Evolutionary conservation across 2,113 vertebrate species (phyloP).

Genomic region (Corythoichthys haematopterus): DNA sequence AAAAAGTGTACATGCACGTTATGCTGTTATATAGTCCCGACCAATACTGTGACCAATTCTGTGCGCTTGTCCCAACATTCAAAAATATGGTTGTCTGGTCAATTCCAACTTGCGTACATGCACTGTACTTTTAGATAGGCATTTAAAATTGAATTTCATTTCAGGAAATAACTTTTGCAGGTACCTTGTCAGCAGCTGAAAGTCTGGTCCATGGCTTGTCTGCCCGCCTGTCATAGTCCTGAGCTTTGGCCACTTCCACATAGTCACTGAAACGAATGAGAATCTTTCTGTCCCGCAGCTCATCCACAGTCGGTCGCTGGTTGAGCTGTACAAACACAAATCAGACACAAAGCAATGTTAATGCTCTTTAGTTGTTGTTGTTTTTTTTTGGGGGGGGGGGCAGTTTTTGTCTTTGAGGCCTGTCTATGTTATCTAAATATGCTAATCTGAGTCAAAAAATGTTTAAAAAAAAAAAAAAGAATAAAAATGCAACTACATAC

Average conservation of each 20-base stretch:
- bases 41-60: too few relatives aligned
- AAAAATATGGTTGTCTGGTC: too few relatives aligned
- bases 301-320: constrained; percentile 94
- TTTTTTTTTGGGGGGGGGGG: neutral
- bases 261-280: constrained; percentile 98
- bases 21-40: too few relatives aligned
- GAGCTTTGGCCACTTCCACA: constrained; percentile 97
- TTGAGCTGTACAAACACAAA: constrained; percentile 75
- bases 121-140: too few relatives aligned
- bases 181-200: constrained; percentile 94
- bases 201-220: constrained; percentile 97
- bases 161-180: neutral
- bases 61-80: too few relatives aligned
- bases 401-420: constrained; percentile 1
- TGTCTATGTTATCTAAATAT: neutral
- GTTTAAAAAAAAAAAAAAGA: neutral
- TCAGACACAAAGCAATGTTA: too few relatives aligned
- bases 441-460: constrained; percentile 9
- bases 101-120: too few relatives aligned
- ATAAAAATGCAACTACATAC: constrained; percentile 59
- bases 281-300: constrained; percentile 94
- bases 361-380: neutral
- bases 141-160: neutral
- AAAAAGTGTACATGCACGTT: too few relatives aligned
- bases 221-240: constrained; percentile 94